Conservation (phyloP, 2,797 vertebrate genomes). For the Rhinophrynus dorsalis region DNA sequence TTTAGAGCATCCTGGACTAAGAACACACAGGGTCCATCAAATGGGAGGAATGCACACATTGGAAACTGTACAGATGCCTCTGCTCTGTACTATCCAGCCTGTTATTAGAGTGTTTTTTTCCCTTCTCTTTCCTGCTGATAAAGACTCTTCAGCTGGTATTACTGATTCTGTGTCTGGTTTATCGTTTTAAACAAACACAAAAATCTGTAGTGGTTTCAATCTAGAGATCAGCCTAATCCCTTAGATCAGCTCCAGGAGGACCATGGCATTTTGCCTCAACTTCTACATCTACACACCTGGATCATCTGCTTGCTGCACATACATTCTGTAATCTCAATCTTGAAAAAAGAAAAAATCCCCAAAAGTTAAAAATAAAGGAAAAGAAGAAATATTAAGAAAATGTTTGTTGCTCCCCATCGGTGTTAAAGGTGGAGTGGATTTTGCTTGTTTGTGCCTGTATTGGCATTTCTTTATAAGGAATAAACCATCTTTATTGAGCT, state of each 20-base stretch:
- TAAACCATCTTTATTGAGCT: conserved; percentile 44
- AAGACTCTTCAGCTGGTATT: conserved; percentile 53
- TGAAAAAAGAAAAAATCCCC: no score
- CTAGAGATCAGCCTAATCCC: conserved; percentile 46
- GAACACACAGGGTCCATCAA: conserved; percentile 26
- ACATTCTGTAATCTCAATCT: not conserved
- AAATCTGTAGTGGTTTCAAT: conserved; percentile 44
- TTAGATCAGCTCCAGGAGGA: conserved; percentile 2
- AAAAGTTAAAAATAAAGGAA: conserved; percentile 1
- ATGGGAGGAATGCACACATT: conserved; percentile 38
- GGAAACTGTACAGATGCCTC: conserved; percentile 18
- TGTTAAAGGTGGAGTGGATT: conserved; percentile 51
- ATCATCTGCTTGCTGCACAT: not conserved
- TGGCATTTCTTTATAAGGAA: conserved; percentile 35
- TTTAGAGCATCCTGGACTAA: not conserved
- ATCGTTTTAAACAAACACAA: conserved; percentile 40
- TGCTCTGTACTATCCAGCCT: conserved; percentile 26
- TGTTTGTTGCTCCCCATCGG: conserved; percentile 39
- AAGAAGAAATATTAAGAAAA: conserved; percentile 36
- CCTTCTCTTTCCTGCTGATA: conserved; percentile 25
- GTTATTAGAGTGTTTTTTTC: conserved; percentile 41
- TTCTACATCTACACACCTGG: conserved; percentile 45
- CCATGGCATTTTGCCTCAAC: conserved; percentile 34
- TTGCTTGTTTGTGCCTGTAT: conserved; percentile 25
- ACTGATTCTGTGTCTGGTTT: conserved; percentile 55